A percentile compares a stretch with the other conserved stretches of the same genome.
Evolutionary conservation across 2,113 vertebrate genomes (phyloP).

Genomic region (Hypomesus transpacificus): DNA sequence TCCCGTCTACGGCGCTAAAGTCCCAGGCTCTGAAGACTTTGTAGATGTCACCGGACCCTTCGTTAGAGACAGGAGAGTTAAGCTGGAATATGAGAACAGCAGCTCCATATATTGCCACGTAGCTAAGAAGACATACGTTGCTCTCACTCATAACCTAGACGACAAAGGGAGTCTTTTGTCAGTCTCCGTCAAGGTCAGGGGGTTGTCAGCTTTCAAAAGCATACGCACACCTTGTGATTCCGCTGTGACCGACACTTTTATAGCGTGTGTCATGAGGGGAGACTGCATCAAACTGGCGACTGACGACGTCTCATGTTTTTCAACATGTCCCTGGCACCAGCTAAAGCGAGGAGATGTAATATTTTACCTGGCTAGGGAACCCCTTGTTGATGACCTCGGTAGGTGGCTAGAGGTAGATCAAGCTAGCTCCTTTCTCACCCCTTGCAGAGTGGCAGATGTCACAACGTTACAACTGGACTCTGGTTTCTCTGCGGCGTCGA

Average conservation of each 20-base stretch:
- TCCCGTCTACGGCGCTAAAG: not conserved
- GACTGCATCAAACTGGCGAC: not conserved
- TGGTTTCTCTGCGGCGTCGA: not conserved
- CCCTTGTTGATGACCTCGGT: too few species aligned
- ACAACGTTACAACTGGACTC: not conserved
- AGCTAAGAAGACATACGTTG: slow-evolving; percentile 6
- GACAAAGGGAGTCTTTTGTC: not conserved
- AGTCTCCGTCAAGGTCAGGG: not conserved
- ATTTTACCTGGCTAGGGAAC: not conserved
- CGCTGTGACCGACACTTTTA: not conserved
- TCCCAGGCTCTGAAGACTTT: not conserved
- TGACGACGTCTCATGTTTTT: not conserved
- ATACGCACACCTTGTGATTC: not conserved
- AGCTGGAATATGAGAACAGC: slow-evolving; percentile 11
- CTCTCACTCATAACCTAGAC: not conserved
- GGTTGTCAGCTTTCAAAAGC: not conserved
- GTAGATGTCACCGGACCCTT: not conserved
- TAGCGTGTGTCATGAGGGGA: too few species aligned
- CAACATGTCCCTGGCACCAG: not conserved
- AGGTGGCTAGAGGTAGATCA: too few species aligned
- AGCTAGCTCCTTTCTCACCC: too few species aligned
- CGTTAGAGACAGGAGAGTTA: not conserved
- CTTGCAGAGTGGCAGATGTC: too few species aligned
- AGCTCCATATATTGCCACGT: not conserved
- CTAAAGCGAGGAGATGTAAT: not conserved